Conservation (phyloP, 2,797 vertebrate species). For the Acrocephalus scirpaceus region DNA sequence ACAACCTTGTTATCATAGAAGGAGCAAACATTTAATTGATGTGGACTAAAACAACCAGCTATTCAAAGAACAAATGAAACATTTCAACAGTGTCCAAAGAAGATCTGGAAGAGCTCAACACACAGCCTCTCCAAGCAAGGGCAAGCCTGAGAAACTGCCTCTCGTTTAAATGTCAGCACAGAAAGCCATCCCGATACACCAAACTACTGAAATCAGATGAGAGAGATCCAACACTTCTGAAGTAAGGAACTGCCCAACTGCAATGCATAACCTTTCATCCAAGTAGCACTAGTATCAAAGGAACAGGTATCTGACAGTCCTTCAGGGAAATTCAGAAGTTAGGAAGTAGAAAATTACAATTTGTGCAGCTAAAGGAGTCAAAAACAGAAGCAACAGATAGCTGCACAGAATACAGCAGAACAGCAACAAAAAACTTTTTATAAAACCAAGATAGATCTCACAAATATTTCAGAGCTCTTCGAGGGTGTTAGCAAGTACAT, state of each 20-base stretch:
- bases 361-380: background rate
- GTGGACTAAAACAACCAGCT: background rate
- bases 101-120: background rate
- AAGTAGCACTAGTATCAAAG: background rate
- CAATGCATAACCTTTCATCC: background rate
- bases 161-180: background rate
- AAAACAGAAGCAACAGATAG: background rate
- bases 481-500: background rate
- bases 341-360: background rate
- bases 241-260: background rate
- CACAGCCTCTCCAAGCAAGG: background rate
- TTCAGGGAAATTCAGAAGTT: background rate
- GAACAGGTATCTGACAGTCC: background rate
- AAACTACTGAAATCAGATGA: fast-evolving
- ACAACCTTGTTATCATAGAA: background rate
- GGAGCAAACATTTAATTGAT: background rate
- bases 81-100: background rate
- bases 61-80: background rate
- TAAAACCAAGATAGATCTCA: background rate
- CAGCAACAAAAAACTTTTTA: background rate
- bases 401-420: background rate
- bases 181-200: background rate
- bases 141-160: background rate
- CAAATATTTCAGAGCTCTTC: background rate
- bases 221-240: background rate